Evolutionary conservation across 1,140 invertebrate species (phyloP), one percentile per base, ranked within the genome.

Genomic region (Metaphire vulgaris): DNA sequence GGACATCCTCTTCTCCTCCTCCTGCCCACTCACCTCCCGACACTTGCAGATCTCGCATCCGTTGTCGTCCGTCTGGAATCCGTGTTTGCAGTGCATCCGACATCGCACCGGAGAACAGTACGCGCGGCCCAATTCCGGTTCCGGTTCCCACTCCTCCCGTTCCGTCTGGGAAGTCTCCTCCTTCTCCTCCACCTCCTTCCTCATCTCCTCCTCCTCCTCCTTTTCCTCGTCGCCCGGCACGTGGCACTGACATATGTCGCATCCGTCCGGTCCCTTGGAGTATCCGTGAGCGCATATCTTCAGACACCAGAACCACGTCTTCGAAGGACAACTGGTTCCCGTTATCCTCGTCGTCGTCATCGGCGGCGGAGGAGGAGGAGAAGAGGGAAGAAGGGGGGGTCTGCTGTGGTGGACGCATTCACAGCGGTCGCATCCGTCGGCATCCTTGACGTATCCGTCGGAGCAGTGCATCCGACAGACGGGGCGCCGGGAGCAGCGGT

Each of bases 1-100:
- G 14, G 28, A 21, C 26, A 14, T 1, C 21, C 2, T 21, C 2
- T 26, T 30, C 41, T 2, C 2, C 32, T 75, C 65, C 32, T 21
- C 14, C 28, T 64, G 28, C n/a, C n/a, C n/a, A n/a, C n/a, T n/a
- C 56, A 26, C 15, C 29, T 26, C 30, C 26, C 30, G 31, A 30
- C 75, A 76, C 28, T 32, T 33, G 69, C 75, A 76, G 16, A 32
- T 64, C 26, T 76, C 75, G 56, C 75, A 76, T 1, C 75, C 75
- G 28, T 72, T 64, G n/a, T 56, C 41, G 69, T 76, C 69, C n/a
- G 30, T 32, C 69, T 72, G 32, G 69, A 70, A 76, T 29, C 75
- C 75, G 41, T 71, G 34, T 31, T 72, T 33, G 68, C 75, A 76
- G 28, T 72, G 41, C 75, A 71, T 71, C 2, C 29, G 21, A 28